Evolutionary conservation across 2,797 vertebrate genomes (phyloP), one percentile per base, ranked within the genome.

Genomic region (Danio jaintianensis): DNA sequence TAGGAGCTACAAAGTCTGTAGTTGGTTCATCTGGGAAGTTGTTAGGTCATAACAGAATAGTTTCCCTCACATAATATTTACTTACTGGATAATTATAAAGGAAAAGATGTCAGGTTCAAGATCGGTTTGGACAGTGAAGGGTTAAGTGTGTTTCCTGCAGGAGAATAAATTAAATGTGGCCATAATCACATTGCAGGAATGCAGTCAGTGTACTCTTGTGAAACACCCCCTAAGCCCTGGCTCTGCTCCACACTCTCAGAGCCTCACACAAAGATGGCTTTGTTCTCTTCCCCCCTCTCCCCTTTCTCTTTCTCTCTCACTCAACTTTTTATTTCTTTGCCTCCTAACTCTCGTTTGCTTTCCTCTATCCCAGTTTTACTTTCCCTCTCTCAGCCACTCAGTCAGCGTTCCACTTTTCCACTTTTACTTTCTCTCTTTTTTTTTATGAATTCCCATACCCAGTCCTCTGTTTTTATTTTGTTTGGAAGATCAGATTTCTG

Each of bases 101-200:
- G 3, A 58, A 45, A 64, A 38, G 6, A 48, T 50, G 15, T 13
- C 11, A 16, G 22, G 55, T 29, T 70, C 29, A 70, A 29, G 36
- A 7, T n/a, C 64, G 38, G 81, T 74, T 70, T 29, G 18, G 74
- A 67, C 68, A 85, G 85, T 72, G 68, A 88, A 84, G 84, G 77
- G 85, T 88, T 86, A 88, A 85, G 80, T 85, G 71, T 77, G 82
- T 86, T 83, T 88, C 85, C 83, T 87, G 61, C 20, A 74, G 85
- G 74, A 83, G 84, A 85, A 87, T 88, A 87, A 87, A 87, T 86
- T 85, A 87, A 87, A 88, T 75, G 70, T 63, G 76, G 83, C 86
- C 80, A 83, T 88, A 87, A 88, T 88, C 85, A 87, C 86, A 87
- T 73, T 82, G 83, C 83, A 85, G 88, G 86, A 89, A 89, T 89